Conservation (phyloP, 1,140 invertebrate genomes). For the Vanessa tameamea region DNA sequence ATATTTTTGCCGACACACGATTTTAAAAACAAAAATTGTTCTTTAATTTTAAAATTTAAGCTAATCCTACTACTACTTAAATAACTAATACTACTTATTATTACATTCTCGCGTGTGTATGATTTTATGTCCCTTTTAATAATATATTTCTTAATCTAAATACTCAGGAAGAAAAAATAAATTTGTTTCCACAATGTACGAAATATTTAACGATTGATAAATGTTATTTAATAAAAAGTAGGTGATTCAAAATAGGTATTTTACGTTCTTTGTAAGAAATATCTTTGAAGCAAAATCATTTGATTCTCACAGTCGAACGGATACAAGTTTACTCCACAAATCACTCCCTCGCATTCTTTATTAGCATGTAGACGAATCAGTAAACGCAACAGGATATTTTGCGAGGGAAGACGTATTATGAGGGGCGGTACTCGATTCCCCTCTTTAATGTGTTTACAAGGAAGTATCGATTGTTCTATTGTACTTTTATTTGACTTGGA, state of each 20-base stretch:
- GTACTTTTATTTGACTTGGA: conserved; percentile 79
- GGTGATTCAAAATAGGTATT: not conserved
- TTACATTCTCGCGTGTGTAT: too few relatives aligned
- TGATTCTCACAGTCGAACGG: conserved; percentile 40
- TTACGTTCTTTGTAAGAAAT: not conserved
- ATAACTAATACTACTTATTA: too few relatives aligned
- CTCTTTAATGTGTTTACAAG: conserved; percentile 79
- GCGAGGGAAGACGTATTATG: conserved; percentile 65
- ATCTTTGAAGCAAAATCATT: conserved; percentile 14
- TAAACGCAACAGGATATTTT: conserved; percentile 73
- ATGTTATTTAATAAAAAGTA: not conserved
- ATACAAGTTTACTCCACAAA: conserved; percentile 63
- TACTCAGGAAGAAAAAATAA: too few relatives aligned
- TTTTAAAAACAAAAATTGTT: too few relatives aligned
- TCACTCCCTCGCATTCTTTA: conserved; percentile 71
- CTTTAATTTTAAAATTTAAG: too few relatives aligned
- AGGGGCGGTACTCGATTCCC: conserved; percentile 49
- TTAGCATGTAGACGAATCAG: conserved; percentile 69
- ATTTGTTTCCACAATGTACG: too few relatives aligned
- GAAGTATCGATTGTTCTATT: conserved; percentile 78
- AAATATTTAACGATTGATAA: too few relatives aligned
- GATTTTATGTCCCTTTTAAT: too few relatives aligned
- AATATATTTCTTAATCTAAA: too few relatives aligned
- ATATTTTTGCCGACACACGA: too few relatives aligned
- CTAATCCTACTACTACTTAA: too few relatives aligned